phyloP scores from a whole-genome alignment of 2,888 invertebrate genomes.

The Zygothrica quintamaculata region DNA sequence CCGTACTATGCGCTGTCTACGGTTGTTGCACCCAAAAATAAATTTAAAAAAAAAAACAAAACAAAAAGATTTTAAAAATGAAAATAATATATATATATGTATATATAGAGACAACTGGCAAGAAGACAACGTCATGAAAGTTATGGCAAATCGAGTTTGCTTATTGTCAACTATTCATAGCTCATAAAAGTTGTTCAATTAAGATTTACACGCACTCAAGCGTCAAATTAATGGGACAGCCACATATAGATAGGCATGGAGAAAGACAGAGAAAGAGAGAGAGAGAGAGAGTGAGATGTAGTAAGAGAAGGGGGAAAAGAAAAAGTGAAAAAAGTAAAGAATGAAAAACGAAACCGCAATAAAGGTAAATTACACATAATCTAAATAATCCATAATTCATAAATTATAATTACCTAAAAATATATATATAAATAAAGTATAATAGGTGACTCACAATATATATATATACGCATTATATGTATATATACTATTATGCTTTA shows the following conservation, averaged over 20 bases:
- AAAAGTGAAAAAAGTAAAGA: not conserved
- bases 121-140: constrained; percentile 26
- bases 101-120: constrained; percentile 29
- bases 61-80: constrained; percentile 23
- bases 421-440: too few relatives aligned
- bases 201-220: constrained; percentile 61
- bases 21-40: constrained; percentile 56
- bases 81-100: not conserved
- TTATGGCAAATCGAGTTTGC: constrained; percentile 33
- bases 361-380: constrained; percentile 41
- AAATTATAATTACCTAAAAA: constrained; percentile 2
- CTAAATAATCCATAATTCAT: constrained; percentile 23
- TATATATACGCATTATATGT: too few relatives aligned
- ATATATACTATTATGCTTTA: too few relatives aligned
- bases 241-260: too few relatives aligned
- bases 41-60: constrained; percentile 15
- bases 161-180: constrained; percentile 37
- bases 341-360: constrained; percentile 26
- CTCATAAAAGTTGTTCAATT: constrained; percentile 60
- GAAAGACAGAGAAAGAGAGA: not conserved
- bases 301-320: not conserved
- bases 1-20: constrained; percentile 20
- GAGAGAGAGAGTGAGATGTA: not conserved
- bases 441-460: too few relatives aligned
- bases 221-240: constrained; percentile 51